Evolutionary conservation across 2,888 invertebrate species (phyloP).

Genomic region (Automeris io): DNA sequence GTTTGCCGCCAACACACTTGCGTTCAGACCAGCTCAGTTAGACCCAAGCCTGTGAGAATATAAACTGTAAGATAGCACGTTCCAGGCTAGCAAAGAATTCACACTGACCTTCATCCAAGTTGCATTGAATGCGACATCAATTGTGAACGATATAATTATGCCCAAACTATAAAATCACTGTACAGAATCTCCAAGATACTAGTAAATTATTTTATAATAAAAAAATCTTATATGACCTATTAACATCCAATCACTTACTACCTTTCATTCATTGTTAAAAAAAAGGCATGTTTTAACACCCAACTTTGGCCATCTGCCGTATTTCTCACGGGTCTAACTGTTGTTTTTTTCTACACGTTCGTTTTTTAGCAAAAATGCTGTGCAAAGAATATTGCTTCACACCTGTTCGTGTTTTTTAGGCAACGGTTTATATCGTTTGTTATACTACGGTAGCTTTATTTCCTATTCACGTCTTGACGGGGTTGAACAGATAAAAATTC

Average conservation of each 20-base stretch:
- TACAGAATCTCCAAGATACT: too few species aligned
- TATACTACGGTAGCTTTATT: neutral
- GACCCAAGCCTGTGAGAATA: too few species aligned
- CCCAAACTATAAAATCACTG: too few species aligned
- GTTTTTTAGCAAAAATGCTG: constrained; percentile 14
- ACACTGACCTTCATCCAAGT: too few species aligned
- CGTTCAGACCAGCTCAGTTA: too few species aligned
- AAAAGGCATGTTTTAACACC: constrained; percentile 8
- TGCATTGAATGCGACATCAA: too few species aligned
- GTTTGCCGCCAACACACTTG: too few species aligned
- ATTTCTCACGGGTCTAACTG: constrained; percentile 19
- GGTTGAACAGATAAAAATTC: constrained; percentile 1
- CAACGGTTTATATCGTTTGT: neutral
- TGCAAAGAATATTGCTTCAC: constrained; percentile 16
- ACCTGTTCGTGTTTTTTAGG: constrained; percentile 7
- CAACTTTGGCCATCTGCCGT: constrained; percentile 17
- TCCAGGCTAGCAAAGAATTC: too few species aligned
- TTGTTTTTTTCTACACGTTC: constrained; percentile 12
- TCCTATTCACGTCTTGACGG: neutral
- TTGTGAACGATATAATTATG: too few species aligned
- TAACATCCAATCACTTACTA: neutral
- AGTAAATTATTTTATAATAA: too few species aligned
- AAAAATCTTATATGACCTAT: neutral
- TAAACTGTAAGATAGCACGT: too few species aligned
- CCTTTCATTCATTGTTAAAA: constrained; percentile 3